Conservation (phyloP, 2,113 vertebrate genomes). For the Urocynchramus pylzowi region DNA sequence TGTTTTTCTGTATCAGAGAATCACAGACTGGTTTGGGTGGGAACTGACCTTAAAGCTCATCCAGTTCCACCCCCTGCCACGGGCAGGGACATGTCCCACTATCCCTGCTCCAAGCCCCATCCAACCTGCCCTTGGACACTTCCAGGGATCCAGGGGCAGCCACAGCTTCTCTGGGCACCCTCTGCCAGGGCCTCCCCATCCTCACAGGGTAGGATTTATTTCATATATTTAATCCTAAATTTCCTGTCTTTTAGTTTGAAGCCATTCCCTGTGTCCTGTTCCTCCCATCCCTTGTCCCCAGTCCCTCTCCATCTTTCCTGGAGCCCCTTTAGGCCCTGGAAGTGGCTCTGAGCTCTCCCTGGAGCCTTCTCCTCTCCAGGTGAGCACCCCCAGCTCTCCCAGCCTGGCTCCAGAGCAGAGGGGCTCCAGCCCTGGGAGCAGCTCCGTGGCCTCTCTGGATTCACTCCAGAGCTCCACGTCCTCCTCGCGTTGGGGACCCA, state of each 20-base stretch:
- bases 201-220: not conserved
- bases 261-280: not conserved
- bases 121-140: not conserved
- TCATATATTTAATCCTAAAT: not conserved
- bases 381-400: not conserved
- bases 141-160: not conserved
- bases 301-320: not conserved
- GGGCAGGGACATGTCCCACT: not conserved
- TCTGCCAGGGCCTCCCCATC: not conserved
- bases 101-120: not conserved
- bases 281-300: not conserved
- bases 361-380: not conserved
- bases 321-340: fast-evolving
- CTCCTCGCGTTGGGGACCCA: not conserved
- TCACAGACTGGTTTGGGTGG: not conserved
- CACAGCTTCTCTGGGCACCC: not conserved
- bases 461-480: fast-evolving
- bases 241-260: not conserved
- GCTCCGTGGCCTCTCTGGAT: fast-evolving
- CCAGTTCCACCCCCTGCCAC: fast-evolving
- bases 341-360: not conserved
- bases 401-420: not conserved
- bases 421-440: not conserved
- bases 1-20: not conserved
- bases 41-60: not conserved